Percentiles rank a stretch among this genome's conserved stretches.
Evolutionary conservation across 2,113 vertebrate genomes (phyloP).

Genomic region (Vidua macroura): DNA sequence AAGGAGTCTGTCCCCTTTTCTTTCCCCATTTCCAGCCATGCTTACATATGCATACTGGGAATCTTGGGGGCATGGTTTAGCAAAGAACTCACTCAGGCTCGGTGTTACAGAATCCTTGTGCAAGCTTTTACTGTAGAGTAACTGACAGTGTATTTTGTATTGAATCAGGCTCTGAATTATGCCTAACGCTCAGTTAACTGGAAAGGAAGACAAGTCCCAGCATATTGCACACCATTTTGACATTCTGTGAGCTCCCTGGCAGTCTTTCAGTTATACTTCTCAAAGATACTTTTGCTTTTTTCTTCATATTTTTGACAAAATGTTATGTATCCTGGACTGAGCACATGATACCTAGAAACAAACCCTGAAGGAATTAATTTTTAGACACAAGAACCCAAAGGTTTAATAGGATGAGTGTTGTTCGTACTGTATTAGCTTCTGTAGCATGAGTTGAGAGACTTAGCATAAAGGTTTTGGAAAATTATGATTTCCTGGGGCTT

Average conservation of each 20-base stretch:
- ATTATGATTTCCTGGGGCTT: slow-evolving; percentile 63
- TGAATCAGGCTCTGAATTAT: slow-evolving; percentile 30
- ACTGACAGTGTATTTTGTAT: slow-evolving; percentile 3
- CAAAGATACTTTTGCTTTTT: slow-evolving; percentile 21
- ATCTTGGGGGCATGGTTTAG: slow-evolving; percentile 28
- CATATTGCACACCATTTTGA: background rate
- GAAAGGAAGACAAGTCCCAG: slow-evolving; percentile 20
- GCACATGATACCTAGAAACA: background rate
- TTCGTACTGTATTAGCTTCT: slow-evolving; percentile 55
- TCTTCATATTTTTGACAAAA: slow-evolving; percentile 10
- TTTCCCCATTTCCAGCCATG: background rate
- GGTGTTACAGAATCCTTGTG: background rate
- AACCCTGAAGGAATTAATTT: slow-evolving; percentile 34
- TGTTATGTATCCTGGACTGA: background rate
- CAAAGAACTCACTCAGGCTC: slow-evolving; percentile 29
- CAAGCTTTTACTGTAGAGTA: background rate
- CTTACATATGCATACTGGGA: background rate
- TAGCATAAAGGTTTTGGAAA: slow-evolving; percentile 58
- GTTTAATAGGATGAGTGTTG: slow-evolving; percentile 51
- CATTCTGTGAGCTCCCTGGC: slow-evolving; percentile 10
- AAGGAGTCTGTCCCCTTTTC: background rate
- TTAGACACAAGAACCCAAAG: background rate
- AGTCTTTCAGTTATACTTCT: slow-evolving; percentile 25
- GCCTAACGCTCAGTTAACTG: background rate
- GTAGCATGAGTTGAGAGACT: slow-evolving; percentile 42